Percentiles rank a stretch among this genome's conserved stretches.
phyloP scores from a whole-genome alignment of 2,113 vertebrate genomes.

The Spilogale gracilis region DNA sequence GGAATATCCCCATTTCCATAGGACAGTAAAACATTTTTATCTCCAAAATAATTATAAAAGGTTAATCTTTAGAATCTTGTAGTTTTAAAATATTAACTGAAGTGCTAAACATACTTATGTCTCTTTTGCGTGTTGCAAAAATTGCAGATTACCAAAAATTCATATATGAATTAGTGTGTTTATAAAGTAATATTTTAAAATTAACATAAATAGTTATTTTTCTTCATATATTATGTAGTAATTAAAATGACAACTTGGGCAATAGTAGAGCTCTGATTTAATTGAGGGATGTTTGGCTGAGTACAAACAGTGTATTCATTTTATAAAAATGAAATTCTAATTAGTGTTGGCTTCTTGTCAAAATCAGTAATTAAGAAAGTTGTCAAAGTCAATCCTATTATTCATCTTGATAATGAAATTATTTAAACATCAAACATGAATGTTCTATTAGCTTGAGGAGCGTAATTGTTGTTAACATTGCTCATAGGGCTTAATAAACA shows the following conservation, averaged over 20 bases:
- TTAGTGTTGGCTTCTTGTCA: slow-evolving; percentile 84
- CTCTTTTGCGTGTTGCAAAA: slow-evolving; percentile 6
- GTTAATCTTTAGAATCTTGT: background rate
- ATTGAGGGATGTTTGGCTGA: slow-evolving; percentile 75
- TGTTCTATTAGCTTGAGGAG: slow-evolving; percentile 81
- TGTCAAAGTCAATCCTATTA: slow-evolving; percentile 87
- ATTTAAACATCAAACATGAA: slow-evolving; percentile 86
- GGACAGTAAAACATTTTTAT: background rate
- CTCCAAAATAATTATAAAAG: background rate
- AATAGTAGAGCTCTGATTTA: slow-evolving; percentile 77
- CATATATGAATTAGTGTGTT: slow-evolving; percentile 52
- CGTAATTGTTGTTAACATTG: slow-evolving; percentile 77
- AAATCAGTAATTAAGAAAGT: slow-evolving; percentile 85
- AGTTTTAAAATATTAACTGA: background rate
- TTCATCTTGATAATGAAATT: slow-evolving; percentile 88
- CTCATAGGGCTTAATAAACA: slow-evolving; percentile 77
- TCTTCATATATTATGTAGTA: slow-evolving; percentile 70
- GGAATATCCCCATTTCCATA: no score
- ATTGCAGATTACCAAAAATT: background rate
- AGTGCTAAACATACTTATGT: background rate
- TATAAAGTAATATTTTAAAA: slow-evolving; percentile 57
- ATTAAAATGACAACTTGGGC: slow-evolving; percentile 77
- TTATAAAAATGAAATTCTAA: slow-evolving; percentile 84
- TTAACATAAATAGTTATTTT: slow-evolving; percentile 70
- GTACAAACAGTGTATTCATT: slow-evolving; percentile 77